These are phyloP conservation scores for Hirundichthys speculiger DNA, from an alignment of 2,113 vertebrate species.

Conservation along the genomic window DNA sequence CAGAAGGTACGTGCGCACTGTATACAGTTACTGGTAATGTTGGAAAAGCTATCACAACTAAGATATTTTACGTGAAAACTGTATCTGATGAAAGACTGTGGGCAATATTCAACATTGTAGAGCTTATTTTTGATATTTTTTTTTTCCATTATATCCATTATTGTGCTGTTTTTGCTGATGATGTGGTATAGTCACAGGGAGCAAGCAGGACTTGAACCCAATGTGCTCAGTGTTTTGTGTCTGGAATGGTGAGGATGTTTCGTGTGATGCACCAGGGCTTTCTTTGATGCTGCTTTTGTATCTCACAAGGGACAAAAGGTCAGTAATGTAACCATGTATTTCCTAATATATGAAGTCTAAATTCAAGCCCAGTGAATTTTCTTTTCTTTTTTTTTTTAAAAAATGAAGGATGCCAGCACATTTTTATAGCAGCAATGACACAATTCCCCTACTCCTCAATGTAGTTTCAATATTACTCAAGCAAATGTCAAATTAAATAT, in stretches of 20 bases:
- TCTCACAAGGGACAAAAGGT: slow-evolving; percentile 76
- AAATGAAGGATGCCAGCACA: slow-evolving; percentile 76
- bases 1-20: slow-evolving; percentile 69
- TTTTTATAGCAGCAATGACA: slow-evolving; percentile 35
- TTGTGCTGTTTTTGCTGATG: slow-evolving; percentile 65
- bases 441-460: slow-evolving; percentile 41
- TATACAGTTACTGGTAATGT: slow-evolving; percentile 78
- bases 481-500: slow-evolving; percentile 41
- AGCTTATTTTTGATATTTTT: slow-evolving; percentile 72
- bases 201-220: slow-evolving; percentile 79
- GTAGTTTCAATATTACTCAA: slow-evolving; percentile 55
- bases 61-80: slow-evolving; percentile 36
- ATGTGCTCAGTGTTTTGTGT: slow-evolving; percentile 77
- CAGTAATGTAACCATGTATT: slow-evolving; percentile 71
- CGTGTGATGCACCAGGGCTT: slow-evolving; percentile 59
- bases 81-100: slow-evolving; percentile 53
- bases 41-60: slow-evolving; percentile 38
- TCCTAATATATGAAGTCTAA: slow-evolving; percentile 74
- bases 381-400: slow-evolving; percentile 36
- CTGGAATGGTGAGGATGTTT: slow-evolving; percentile 52
- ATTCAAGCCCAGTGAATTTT: slow-evolving; percentile 50
- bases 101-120: slow-evolving; percentile 57
- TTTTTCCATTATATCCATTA: slow-evolving; percentile 35
- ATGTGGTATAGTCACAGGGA: slow-evolving; percentile 70
- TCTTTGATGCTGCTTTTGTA: slow-evolving; percentile 61